These are phyloP conservation scores for Lasaia peninsularis DNA, from an alignment of 1,140 invertebrate genomes.

Conservation along the genomic window DNA sequence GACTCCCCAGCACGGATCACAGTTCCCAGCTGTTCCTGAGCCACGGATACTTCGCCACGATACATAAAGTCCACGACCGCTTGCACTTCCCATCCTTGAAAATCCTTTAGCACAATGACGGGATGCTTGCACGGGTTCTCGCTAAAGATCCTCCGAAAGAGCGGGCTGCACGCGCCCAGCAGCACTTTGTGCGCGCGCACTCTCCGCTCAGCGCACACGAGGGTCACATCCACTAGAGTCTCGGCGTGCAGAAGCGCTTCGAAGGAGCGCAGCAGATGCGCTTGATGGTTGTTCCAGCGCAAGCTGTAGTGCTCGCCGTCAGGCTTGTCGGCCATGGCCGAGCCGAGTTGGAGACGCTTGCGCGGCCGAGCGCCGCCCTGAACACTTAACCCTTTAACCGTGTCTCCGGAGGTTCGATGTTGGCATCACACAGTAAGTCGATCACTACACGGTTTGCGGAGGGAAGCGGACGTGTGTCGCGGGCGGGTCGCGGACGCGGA, in stretches of 20 bases:
- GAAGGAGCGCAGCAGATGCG: constrained; percentile 90
- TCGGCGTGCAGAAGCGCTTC: constrained; percentile 90
- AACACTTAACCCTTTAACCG: constrained; percentile 61
- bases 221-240: constrained; percentile 91
- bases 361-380: constrained; percentile 50
- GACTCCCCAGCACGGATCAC: constrained; percentile 92
- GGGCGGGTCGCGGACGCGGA: constrained; percentile 47
- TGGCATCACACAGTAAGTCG: constrained; percentile 51
- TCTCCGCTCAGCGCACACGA: constrained; percentile 90
- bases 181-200: constrained; percentile 93
- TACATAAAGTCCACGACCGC: constrained; percentile 96
- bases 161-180: constrained; percentile 92
- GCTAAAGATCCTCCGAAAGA: constrained; percentile 91
- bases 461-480: constrained; percentile 46
- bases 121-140: constrained; percentile 96
- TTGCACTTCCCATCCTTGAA: constrained; percentile 90
- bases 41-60: constrained; percentile 91
- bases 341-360: constrained; percentile 41
- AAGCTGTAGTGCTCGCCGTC: constrained; percentile 90
- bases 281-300: constrained; percentile 94
- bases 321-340: constrained; percentile 64
- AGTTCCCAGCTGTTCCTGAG: constrained; percentile 87
- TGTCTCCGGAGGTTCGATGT: constrained; percentile 50
- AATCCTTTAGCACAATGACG: constrained; percentile 93
- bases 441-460: constrained; percentile 48